phyloP scores from a whole-genome alignment of 2,888 invertebrate species.

The Pseudococcus longispinus region DNA sequence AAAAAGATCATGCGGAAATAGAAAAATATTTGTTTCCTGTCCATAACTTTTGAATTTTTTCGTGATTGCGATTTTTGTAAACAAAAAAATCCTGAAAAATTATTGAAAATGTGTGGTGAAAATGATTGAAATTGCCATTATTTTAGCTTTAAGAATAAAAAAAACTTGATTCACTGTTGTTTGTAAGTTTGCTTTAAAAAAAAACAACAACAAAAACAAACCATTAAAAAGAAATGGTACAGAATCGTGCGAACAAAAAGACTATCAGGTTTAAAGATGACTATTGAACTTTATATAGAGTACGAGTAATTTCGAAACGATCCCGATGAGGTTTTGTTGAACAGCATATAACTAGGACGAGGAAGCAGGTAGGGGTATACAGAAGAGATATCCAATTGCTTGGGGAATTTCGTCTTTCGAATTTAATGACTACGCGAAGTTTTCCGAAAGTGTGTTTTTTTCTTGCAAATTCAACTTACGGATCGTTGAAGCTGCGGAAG shows the following conservation, averaged over 20 bases:
- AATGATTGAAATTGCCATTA: too few relatives aligned
- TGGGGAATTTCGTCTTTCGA: constrained; percentile 11
- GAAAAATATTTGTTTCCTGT: too few relatives aligned
- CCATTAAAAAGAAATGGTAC: neutral
- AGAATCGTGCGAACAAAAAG: neutral
- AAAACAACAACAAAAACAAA: neutral
- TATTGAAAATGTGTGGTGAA: too few relatives aligned
- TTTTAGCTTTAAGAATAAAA: too few relatives aligned
- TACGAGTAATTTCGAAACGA: constrained; percentile 5
- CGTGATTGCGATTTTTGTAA: too few relatives aligned
- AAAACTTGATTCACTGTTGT: too few relatives aligned
- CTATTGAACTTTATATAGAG: constrained; percentile 25
- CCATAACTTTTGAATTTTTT: too few relatives aligned
- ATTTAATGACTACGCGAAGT: constrained; percentile 13
- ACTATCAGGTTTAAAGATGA: neutral
- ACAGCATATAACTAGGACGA: neutral
- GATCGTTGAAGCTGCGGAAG: constrained; percentile 1
- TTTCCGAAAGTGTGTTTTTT: constrained; percentile 12
- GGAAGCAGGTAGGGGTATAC: neutral
- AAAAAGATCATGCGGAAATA: too few relatives aligned
- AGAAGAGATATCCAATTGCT: constrained; percentile 27
- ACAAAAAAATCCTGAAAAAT: too few relatives aligned
- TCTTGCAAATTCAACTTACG: constrained; percentile 15
- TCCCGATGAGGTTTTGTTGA: constrained; percentile 13
- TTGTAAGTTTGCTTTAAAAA: too few relatives aligned